These are phyloP conservation scores for Geococcyx californianus DNA, from an alignment of 2,113 vertebrate genomes.

Conservation along the genomic window DNA sequence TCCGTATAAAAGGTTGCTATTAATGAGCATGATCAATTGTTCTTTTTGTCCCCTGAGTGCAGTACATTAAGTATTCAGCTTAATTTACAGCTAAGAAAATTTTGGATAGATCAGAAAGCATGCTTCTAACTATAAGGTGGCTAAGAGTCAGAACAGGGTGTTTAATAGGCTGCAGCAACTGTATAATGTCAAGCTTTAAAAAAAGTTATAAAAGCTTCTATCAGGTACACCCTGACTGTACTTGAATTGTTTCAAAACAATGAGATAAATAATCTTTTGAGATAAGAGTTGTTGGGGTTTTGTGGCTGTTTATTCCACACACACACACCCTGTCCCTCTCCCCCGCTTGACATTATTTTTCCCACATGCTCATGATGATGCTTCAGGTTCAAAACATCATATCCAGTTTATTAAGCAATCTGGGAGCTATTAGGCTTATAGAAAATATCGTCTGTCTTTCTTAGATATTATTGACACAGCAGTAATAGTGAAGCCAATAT, in stretches of 20 bases:
- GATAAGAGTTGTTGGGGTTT: neutral
- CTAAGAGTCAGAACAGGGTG: neutral
- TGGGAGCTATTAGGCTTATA: neutral
- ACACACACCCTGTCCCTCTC: too few species aligned
- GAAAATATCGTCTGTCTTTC: neutral
- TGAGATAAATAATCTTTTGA: neutral
- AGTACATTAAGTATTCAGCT: neutral
- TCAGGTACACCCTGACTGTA: neutral
- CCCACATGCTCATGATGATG: neutral
- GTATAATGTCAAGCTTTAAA: neutral
- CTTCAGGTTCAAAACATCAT: neutral
- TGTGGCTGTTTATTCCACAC: too few species aligned
- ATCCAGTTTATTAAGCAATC: neutral
- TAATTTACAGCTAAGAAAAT: neutral
- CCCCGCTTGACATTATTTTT: neutral
- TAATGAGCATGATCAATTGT: neutral
- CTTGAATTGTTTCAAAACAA: neutral
- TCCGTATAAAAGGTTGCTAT: neutral
- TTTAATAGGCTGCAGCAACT: neutral
- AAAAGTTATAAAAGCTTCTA: neutral
- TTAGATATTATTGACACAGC: neutral
- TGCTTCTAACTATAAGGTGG: neutral
- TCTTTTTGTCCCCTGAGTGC: neutral
- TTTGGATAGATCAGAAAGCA: neutral
- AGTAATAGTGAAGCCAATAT: neutral